Conservation (phyloP, 1,140 invertebrate genomes). For the Brachionus calyciflorus region DNA sequence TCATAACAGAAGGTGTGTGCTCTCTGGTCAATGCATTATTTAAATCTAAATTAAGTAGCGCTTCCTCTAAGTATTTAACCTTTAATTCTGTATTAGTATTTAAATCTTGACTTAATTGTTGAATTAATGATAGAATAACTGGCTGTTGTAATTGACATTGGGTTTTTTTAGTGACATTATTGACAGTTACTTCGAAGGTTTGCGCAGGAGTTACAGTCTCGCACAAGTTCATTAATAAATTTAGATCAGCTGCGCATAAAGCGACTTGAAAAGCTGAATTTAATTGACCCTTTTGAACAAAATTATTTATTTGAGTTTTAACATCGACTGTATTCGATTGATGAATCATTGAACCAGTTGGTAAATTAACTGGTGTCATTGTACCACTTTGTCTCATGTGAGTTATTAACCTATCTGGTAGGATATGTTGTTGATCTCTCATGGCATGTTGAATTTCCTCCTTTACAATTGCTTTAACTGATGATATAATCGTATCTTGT, state of each 20-base stretch:
- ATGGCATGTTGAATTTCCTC: slow-evolving; percentile 66
- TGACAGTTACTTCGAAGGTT: slow-evolving; percentile 67
- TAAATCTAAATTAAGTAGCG: slow-evolving; percentile 76
- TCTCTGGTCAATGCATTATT: slow-evolving; percentile 74
- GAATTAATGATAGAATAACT: slow-evolving; percentile 82
- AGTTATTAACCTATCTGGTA: slow-evolving; percentile 65
- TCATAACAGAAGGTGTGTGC: slow-evolving; percentile 75
- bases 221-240: slow-evolving; percentile 77
- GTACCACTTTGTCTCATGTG: slow-evolving; percentile 68
- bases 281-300: slow-evolving; percentile 72
- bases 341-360: neutral
- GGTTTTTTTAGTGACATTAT: slow-evolving; percentile 7
- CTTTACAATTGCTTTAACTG: slow-evolving; percentile 55
- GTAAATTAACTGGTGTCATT: slow-evolving; percentile 63
- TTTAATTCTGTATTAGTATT: slow-evolving; percentile 79
- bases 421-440: slow-evolving; percentile 64
- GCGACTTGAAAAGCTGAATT: slow-evolving; percentile 82
- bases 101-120: slow-evolving; percentile 84
- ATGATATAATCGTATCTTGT: slow-evolving; percentile 38
- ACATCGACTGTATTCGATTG: slow-evolving; percentile 58
- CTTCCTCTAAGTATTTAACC: slow-evolving; percentile 80
- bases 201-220: slow-evolving; percentile 72
- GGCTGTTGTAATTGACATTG: slow-evolving; percentile 74
- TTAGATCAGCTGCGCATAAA: slow-evolving; percentile 76
- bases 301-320: slow-evolving; percentile 70